Percentiles rank a stretch among this genome's conserved stretches.
Conservation (phyloP, 2,113 vertebrate genomes). For the Pycnonotus jocosus region DNA sequence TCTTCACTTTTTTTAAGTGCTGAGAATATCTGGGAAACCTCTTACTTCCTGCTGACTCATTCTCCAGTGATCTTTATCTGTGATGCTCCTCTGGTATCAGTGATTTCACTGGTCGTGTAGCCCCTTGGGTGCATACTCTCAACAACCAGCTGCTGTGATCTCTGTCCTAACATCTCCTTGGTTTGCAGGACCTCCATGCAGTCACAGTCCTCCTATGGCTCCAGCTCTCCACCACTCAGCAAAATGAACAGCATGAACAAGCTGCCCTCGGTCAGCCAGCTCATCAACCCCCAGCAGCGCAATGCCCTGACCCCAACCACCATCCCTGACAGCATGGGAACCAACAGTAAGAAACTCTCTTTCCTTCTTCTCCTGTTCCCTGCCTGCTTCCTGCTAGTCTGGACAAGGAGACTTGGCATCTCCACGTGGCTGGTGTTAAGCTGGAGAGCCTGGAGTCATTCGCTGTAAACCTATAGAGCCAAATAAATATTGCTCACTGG, state of each 20-base stretch:
- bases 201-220: conserved; percentile 84
- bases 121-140: background rate
- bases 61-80: background rate
- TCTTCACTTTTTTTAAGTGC: background rate
- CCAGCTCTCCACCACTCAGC: conserved; percentile 86
- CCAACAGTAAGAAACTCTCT: conserved; percentile 85
- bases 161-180: conserved; percentile 10
- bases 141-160: background rate
- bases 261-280: conserved; percentile 97
- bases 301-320: conserved; percentile 91
- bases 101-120: background rate
- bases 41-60: background rate
- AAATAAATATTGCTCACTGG: background rate
- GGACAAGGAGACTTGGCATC: background rate
- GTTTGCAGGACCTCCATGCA: conserved; percentile 86
- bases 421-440: background rate
- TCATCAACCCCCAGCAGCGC: conserved; percentile 97
- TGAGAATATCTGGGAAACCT: background rate
- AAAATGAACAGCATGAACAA: conserved; percentile 94
- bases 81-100: rapidly evolving
- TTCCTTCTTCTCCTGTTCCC: background rate
- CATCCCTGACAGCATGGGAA: conserved; percentile 87
- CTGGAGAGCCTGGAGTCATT: background rate
- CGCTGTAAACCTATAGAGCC: rapidly evolving
- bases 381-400: background rate